These are phyloP conservation scores for Monopterus albus DNA, from an alignment of 2,113 vertebrate genomes.

Conservation along the genomic window DNA sequence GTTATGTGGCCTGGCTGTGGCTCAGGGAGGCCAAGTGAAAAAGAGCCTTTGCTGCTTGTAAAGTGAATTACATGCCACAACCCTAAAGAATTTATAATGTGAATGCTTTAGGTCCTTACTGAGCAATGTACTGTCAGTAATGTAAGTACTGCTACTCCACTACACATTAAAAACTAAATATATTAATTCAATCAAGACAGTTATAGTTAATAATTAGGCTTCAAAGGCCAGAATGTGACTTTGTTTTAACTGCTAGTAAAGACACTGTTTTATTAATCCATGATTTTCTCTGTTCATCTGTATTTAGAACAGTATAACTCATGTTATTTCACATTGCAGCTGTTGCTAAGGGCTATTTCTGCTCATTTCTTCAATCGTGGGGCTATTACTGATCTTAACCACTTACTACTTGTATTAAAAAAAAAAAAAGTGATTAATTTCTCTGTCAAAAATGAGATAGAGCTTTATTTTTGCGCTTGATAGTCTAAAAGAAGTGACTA, in stretches of 20 bases:
- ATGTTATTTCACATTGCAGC: too few relatives aligned
- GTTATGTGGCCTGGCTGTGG: neutral
- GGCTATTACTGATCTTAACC: conserved; percentile 6
- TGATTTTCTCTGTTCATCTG: neutral
- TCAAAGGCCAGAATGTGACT: neutral
- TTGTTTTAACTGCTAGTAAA: neutral
- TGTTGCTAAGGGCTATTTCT: neutral
- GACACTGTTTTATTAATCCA: neutral
- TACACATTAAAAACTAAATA: neutral
- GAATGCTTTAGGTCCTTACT: conserved; percentile 7
- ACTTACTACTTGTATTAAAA: neutral
- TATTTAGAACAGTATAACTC: neutral
- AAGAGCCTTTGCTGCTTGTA: neutral
- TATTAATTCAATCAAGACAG: too few relatives aligned
- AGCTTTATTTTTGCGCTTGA: conserved; percentile 23
- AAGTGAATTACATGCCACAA: neutral
- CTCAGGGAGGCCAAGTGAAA: neutral
- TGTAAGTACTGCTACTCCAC: conserved; percentile 9
- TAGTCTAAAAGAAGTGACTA: neutral
- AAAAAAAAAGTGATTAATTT: neutral
- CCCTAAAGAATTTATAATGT: conserved; percentile 1
- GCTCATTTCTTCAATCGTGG: conserved; percentile 12
- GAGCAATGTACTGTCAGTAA: neutral
- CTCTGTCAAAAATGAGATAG: conserved; percentile 21
- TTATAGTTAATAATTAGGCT: neutral